A percentile compares a stretch with the other conserved stretches of the same genome.
phyloP scores from a whole-genome alignment of 2,888 invertebrate genomes.

The Euspilapteryx auroguttella region DNA sequence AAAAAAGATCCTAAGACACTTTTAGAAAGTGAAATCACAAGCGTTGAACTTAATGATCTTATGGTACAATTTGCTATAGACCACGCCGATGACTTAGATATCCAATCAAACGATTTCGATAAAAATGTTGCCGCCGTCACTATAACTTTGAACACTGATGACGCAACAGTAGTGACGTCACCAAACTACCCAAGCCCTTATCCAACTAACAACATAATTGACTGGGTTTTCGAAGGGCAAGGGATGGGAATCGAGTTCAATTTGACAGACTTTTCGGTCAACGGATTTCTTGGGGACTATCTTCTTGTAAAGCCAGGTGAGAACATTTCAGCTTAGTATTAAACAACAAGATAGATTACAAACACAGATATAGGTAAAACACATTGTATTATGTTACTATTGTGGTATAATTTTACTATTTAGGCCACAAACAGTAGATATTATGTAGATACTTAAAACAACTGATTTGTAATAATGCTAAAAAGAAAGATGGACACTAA shows the following conservation, averaged over 20 bases:
- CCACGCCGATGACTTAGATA: slow-evolving; percentile 16
- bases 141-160: slow-evolving; percentile 18
- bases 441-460: too few relatives aligned
- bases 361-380: background rate
- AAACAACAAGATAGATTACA: background rate
- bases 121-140: slow-evolving; percentile 15
- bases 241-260: slow-evolving; percentile 45
- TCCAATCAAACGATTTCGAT: slow-evolving; percentile 13
- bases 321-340: background rate
- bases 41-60: slow-evolving; percentile 16
- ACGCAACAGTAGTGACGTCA: slow-evolving; percentile 22
- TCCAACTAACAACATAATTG: slow-evolving; percentile 23
- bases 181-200: slow-evolving; percentile 28
- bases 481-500: too few relatives aligned
- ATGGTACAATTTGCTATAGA: slow-evolving; percentile 17
- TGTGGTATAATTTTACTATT: too few relatives aligned
- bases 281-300: slow-evolving; percentile 31
- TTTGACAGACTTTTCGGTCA: slow-evolving; percentile 30
- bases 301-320: slow-evolving; percentile 45
- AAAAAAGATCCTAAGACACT: slow-evolving; percentile 8
- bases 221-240: slow-evolving; percentile 36
- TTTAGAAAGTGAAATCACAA: slow-evolving; percentile 15
- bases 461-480: too few relatives aligned
- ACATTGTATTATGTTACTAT: background rate
- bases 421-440: too few relatives aligned